These are phyloP conservation scores for Pelobates cultripes DNA, from an alignment of 2,797 vertebrate genomes.

Conservation along the genomic window DNA sequence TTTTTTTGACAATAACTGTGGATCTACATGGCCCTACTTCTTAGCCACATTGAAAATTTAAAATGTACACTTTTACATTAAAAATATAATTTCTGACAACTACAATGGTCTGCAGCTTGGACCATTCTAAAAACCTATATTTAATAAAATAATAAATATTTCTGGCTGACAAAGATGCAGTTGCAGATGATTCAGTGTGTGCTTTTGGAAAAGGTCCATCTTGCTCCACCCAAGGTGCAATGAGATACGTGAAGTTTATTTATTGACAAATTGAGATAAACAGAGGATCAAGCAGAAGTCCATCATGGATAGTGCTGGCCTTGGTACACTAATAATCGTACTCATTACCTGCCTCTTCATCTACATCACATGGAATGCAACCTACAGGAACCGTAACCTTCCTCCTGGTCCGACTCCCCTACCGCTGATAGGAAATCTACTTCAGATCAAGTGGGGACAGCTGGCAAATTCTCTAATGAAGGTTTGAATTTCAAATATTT, in stretches of 20 bases:
- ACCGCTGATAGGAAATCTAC: neutral
- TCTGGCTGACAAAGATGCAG: neutral
- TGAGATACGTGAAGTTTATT: too few species aligned
- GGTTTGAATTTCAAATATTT: neutral
- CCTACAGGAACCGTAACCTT: neutral
- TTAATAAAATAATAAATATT: neutral
- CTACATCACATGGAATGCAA: neutral
- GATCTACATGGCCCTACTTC: too few species aligned
- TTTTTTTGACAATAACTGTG: too few species aligned
- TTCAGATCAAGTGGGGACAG: neutral
- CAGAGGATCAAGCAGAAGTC: too few species aligned
- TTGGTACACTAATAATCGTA: neutral
- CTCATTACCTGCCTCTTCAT: neutral
- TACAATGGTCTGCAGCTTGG: too few species aligned
- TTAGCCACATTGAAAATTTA: too few species aligned
- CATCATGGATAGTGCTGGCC: neutral
- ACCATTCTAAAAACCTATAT: too few species aligned
- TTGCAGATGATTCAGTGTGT: neutral
- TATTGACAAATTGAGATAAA: too few species aligned
- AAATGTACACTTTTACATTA: too few species aligned
- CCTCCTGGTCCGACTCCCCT: constrained; percentile 5
- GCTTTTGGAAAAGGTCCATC: neutral
- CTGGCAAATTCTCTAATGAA: neutral
- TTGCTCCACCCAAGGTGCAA: neutral
- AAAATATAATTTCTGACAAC: too few species aligned